These are phyloP conservation scores for Andinoacara biseriatus DNA, from an alignment of 2,113 vertebrate genomes.

Conservation along the genomic window DNA sequence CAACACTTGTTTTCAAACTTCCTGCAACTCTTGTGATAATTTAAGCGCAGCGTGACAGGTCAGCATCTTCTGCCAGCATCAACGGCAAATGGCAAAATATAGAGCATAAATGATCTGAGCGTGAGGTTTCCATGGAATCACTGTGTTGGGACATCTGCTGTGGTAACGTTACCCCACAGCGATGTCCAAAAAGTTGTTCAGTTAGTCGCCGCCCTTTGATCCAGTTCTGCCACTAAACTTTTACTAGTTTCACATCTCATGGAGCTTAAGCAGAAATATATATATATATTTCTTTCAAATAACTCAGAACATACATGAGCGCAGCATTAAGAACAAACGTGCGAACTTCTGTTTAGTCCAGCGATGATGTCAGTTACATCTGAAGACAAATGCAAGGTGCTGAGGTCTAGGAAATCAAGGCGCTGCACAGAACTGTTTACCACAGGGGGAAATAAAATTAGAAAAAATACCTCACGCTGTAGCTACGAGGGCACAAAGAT, in stretches of 20 bases:
- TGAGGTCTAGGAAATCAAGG: not conserved
- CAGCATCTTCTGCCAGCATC: slow-evolving; percentile 14
- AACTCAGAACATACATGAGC: not conserved
- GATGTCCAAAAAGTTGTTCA: slow-evolving; percentile 1
- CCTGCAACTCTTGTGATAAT: not conserved
- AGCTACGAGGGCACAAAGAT: not conserved
- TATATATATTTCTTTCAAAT: not conserved
- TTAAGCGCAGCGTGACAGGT: slow-evolving; percentile 12
- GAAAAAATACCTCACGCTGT: not conserved
- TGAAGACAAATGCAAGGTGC: not conserved
- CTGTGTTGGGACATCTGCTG: slow-evolving; percentile 41
- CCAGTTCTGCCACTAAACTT: slow-evolving; percentile 4
- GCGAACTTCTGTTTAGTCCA: not conserved
- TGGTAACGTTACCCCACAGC: not conserved
- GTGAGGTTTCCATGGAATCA: slow-evolving; percentile 60
- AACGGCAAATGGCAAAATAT: not conserved
- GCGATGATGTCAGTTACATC: not conserved
- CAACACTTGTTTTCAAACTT: slow-evolving; percentile 32
- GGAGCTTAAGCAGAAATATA: not conserved
- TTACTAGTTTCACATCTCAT: not conserved
- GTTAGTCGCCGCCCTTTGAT: not conserved
- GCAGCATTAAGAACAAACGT: not conserved
- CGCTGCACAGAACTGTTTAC: not conserved
- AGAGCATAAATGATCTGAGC: not conserved
- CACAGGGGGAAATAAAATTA: not conserved